phyloP scores from a whole-genome alignment of 2,113 vertebrate genomes.

The Cynoglossus semilaevis region DNA sequence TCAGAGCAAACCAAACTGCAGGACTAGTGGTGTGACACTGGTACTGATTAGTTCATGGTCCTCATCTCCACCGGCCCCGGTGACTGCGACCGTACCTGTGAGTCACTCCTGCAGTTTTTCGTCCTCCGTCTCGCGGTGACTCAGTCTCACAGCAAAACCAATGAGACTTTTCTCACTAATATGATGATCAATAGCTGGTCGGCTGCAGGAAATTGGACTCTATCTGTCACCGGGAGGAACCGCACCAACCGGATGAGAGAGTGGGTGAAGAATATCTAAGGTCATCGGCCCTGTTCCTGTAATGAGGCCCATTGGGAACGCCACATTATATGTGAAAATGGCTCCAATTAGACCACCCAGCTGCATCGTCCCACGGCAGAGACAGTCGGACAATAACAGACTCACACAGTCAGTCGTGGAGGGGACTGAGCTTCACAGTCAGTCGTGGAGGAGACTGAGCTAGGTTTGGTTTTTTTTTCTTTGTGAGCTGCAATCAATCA shows the following conservation, averaged over 20 bases:
- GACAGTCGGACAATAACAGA: constrained; percentile 38
- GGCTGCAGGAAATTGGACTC: constrained; percentile 38
- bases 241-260: constrained; percentile 19
- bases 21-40: too few relatives aligned
- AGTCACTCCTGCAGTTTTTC: constrained; percentile 24
- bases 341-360: constrained; percentile 67
- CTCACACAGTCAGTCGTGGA: constrained; percentile 42
- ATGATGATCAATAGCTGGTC: constrained; percentile 50
- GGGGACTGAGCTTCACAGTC: constrained; percentile 40
- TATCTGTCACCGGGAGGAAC: constrained; percentile 39
- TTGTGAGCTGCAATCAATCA: constrained; percentile 44
- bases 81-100: constrained; percentile 3
- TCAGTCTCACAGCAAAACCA: constrained; percentile 18
- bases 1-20: too few relatives aligned
- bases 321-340: constrained; percentile 69
- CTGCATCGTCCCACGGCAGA: constrained; percentile 45
- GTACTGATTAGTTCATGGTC: too few relatives aligned
- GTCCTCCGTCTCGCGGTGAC: background rate
- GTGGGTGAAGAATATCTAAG: constrained; percentile 31
- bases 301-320: constrained; percentile 66
- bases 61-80: too few relatives aligned
- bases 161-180: constrained; percentile 19
- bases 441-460: too few relatives aligned
- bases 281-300: constrained; percentile 34
- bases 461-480: constrained; percentile 33